A percentile compares a stretch with the other conserved stretches of the same genome.
Evolutionary conservation across 2,888 invertebrate genomes (phyloP).

Genomic region (Heliconius ethilla): DNA sequence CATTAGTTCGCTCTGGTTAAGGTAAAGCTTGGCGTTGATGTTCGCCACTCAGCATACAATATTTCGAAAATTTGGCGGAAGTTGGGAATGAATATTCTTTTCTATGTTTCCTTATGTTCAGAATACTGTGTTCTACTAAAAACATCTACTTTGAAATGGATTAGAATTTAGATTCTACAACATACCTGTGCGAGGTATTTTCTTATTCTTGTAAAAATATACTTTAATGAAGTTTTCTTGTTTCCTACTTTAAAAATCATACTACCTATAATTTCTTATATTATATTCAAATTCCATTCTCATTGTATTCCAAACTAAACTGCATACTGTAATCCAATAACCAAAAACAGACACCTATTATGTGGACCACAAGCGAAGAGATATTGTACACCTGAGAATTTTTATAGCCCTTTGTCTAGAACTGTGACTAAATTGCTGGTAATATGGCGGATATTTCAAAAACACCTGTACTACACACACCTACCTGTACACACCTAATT

Average conservation of each 20-base stretch:
- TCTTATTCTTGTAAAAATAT: too few relatives aligned
- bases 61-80: neutral
- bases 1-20: neutral
- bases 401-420: conserved; percentile 35
- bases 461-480: neutral
- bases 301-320: neutral
- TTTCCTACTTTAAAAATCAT: neutral
- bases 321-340: conserved; percentile 6
- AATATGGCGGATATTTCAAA: conserved; percentile 1
- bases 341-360: neutral
- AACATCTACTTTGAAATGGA: too few relatives aligned
- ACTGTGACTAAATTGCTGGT: conserved; percentile 10
- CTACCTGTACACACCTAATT: too few relatives aligned
- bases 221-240: too few relatives aligned
- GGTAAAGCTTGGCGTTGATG: neutral
- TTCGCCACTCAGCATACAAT: neutral
- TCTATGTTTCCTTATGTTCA: neutral
- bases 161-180: too few relatives aligned
- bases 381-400: conserved; percentile 36
- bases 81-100: neutral
- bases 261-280: neutral
- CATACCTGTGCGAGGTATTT: too few relatives aligned
- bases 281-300: neutral
- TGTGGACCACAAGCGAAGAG: conserved; percentile 5
- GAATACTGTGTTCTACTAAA: too few relatives aligned